These are phyloP conservation scores for Knipowitschia caucasica DNA, from an alignment of 2,797 vertebrate genomes.

Conservation along the genomic window DNA sequence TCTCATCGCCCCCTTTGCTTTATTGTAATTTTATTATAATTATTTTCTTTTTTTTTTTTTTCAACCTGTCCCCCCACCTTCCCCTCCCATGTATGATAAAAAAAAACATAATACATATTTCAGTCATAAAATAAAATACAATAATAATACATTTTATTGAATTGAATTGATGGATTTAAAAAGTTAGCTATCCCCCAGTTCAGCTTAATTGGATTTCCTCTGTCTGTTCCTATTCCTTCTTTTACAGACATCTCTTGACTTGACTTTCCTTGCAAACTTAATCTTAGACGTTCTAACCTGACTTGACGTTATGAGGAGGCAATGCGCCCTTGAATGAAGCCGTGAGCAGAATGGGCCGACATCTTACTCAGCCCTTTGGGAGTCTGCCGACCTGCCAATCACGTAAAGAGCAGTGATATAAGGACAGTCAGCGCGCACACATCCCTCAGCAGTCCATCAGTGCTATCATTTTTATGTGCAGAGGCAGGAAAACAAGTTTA, in stretches of 20 bases:
- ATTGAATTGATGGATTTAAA: too few species aligned
- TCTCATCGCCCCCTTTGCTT: too few species aligned
- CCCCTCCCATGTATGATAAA: too few species aligned
- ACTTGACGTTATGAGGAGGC: slow-evolving; percentile 7
- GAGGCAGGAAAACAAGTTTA: not conserved
- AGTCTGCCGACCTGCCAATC: slow-evolving; percentile 34
- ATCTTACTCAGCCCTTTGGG: slow-evolving; percentile 2
- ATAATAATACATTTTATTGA: too few species aligned
- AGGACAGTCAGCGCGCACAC: slow-evolving; percentile 32
- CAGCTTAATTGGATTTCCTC: too few species aligned
- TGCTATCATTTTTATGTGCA: slow-evolving; percentile 15
- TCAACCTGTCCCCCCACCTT: too few species aligned
- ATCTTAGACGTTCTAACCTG: not conserved
- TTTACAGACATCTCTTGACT: not conserved
- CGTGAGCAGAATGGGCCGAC: slow-evolving; percentile 25
- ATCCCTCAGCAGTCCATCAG: slow-evolving; percentile 39
- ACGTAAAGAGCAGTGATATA: slow-evolving; percentile 21
- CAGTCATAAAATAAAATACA: too few species aligned
- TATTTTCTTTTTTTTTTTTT: too few species aligned
- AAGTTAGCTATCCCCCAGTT: too few species aligned
- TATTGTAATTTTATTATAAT: too few species aligned
- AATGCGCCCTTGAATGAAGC: slow-evolving; percentile 1
- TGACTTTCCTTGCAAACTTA: not conserved
- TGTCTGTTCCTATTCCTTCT: not conserved
- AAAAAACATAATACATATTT: too few species aligned